Evolutionary conservation across 1,140 invertebrate genomes (phyloP), one percentile per base, ranked within the genome.

Genomic region (Calephelis virginiensis): DNA sequence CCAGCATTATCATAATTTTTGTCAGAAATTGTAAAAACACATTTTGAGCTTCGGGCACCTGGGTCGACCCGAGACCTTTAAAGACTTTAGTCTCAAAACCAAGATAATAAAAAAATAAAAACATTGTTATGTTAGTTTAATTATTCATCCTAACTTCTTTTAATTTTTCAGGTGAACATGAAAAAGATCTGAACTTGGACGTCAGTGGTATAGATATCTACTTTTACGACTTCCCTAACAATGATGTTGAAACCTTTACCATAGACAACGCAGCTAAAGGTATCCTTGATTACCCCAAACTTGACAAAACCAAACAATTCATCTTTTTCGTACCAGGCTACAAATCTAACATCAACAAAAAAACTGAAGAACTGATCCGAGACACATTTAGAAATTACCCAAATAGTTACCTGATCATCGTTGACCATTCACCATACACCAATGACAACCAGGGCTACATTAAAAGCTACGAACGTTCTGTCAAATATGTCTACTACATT

Each of bases 291-390:
- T 66, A 81, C 8, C 38, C 67, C 10, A 70, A 78, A 48, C 74
- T 88, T 53, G 80, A 91, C 61, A 87, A 85, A 78, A 70, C 63
- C 6, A 83, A 76, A 49, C 85, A 84, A 64, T 84, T 91, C 63
- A 79, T 84, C 6, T 74, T 91, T 61, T 92, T 88, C 68, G 82
- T 91, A 0, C 83, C 77, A 6, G 91, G 91, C 2, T 92, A 83
- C 68, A 87, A 85, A 63, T 90, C 89, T 0, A 77, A 79, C 12
- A 88, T 90, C 13, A 80, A 84, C 53, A 88, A 88, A 67, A 83
- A 74, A 66, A 85, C 84, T 8, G 83, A 85, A 47, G 74, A 83
- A 63, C 74, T 68, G 43, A 69, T 92, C 0, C 78, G 82, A 38
- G 73, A 85, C n/a, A 77, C 83, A 2, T 89, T 90, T 50, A 76